phyloP scores from a whole-genome alignment of 2,888 invertebrate species.

The Anorthoa munda region DNA sequence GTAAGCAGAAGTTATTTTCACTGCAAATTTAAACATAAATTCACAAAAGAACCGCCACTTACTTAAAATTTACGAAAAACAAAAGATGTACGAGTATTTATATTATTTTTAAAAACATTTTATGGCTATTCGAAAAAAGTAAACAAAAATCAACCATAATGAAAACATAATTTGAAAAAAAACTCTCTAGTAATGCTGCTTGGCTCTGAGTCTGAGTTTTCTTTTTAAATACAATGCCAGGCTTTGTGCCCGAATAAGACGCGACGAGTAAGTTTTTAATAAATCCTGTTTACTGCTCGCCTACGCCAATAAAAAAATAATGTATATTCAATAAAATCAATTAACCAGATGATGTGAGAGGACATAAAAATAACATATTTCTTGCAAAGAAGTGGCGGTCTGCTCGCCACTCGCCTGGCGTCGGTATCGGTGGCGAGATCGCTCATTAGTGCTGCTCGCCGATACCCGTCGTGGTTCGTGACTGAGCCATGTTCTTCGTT shows the following conservation, averaged over 20 bases:
- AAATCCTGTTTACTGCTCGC: neutral
- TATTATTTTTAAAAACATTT: neutral
- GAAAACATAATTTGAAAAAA: neutral
- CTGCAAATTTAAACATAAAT: neutral
- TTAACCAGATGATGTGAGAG: conserved; percentile 31
- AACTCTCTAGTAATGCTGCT: neutral
- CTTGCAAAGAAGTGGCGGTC: conserved; percentile 37
- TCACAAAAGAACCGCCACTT: neutral
- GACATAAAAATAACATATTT: conserved; percentile 58
- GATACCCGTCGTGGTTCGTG: conserved; percentile 77
- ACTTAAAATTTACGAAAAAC: neutral
- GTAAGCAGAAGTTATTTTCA: neutral
- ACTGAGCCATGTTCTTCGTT: conserved; percentile 71
- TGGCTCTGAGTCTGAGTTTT: neutral
- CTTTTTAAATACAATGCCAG: neutral
- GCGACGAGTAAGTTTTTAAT: neutral
- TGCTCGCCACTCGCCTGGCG: conserved; percentile 56
- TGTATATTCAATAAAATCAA: conserved; percentile 53
- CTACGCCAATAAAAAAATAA: conserved; percentile 35
- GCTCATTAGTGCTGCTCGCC: conserved; percentile 82
- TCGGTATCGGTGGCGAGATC: conserved; percentile 80
- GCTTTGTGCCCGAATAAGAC: no score
- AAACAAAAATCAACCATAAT: neutral
- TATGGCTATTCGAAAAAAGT: neutral
- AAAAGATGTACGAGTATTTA: conserved; percentile 3